Base-by-base conservation (phyloP, 2,797 vertebrate genomes). In the Lacerta agilis region DNA sequence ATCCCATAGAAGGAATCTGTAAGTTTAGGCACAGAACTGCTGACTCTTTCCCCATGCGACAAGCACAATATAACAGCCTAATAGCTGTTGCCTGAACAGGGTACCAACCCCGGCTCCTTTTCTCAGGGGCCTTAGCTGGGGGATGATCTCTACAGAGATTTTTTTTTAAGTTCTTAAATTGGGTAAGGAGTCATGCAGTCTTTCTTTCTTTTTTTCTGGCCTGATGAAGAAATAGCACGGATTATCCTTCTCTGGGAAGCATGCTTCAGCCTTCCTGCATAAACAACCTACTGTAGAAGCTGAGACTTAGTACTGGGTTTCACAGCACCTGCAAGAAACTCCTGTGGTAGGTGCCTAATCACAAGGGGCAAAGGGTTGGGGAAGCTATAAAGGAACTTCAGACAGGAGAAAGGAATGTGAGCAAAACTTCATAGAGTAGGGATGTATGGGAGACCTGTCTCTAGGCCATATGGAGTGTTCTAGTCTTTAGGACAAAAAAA, bases 61-160 rank as follows among this genome's bases (percentile, higher is more conserved):
- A 97, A 97, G 97, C 97, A 97, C 97, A 97, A 96, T 95, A 94
- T 91, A 93, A 93, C 96, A 96, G 97, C 96, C 94, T 96, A 90
- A 92, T 92, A 94, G 96, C 97, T 97, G 97, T 97, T 96, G 95
- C 95, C 96, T 97, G 95, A 94, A 96, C 96, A 95, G 94, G 96
- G 94, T 95, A 93, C 96, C 94, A 81, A 93, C 94, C 87, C 38
- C 89, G 91, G 95, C 94, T 96, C 93, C 89, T 94, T 92, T 95
- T 91, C 90, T 93, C 87, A 93, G 88, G 93, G 93, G 91, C 93
- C 93, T 95, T 94, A 83, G 95, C 89, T 94, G 89, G 94, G 95
- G 96, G 91, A 95, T 96, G 95, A 95, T 79, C 88, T 82, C 92
- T 94, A 71, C 18, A 87, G 93, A 92, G 91, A 93, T 38, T 86